Evolutionary conservation across 2,113 vertebrate species (phyloP).

Genomic region (Atlantisia rogersi): DNA sequence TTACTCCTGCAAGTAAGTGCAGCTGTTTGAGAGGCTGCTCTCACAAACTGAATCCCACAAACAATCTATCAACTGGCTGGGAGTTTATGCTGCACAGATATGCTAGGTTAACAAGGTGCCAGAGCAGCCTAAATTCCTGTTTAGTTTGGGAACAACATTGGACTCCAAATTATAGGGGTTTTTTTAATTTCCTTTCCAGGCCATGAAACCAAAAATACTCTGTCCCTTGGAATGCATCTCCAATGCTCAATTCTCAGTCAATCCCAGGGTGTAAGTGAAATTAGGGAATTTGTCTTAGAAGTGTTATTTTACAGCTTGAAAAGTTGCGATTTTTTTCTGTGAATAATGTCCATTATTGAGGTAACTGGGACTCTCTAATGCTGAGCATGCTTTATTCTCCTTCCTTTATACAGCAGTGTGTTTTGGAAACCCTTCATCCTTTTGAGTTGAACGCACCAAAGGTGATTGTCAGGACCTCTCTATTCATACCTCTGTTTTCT

Average conservation of each 20-base stretch:
- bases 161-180: background rate
- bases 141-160: background rate
- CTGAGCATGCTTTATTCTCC: background rate
- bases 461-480: background rate
- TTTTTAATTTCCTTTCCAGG: background rate
- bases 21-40: background rate
- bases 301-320: background rate
- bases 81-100: background rate
- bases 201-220: background rate
- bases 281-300: background rate
- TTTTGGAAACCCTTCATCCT: background rate
- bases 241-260: background rate
- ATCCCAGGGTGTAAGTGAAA: background rate
- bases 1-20: background rate
- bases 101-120: background rate
- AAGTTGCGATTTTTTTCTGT: background rate
- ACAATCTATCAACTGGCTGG: background rate
- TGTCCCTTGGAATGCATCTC: background rate
- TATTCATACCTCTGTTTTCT: rapidly evolving
- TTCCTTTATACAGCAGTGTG: background rate
- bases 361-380: background rate
- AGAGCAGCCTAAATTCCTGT: background rate
- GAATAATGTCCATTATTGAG: background rate
- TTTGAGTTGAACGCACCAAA: background rate
- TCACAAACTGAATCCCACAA: background rate